phyloP scores from a whole-genome alignment of 1,140 invertebrate genomes.

The Spodoptera litura region DNA sequence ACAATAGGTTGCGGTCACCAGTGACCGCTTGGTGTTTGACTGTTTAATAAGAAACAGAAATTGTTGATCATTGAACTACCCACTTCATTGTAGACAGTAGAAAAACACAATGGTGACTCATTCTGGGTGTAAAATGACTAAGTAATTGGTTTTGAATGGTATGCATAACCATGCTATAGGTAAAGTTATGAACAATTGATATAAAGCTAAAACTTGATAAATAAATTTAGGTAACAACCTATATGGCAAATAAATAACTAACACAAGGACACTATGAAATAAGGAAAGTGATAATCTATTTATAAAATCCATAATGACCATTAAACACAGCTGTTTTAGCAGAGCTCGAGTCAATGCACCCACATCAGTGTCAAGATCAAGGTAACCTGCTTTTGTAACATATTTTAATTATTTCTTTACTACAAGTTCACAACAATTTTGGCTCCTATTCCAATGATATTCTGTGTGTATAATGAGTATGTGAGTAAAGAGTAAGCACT shows the following conservation, averaged over 20 bases:
- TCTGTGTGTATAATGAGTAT: too few species aligned
- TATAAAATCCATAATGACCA: too few species aligned
- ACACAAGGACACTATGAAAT: too few species aligned
- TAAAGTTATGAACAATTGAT: constrained; percentile 1
- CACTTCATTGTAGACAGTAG: constrained; percentile 18
- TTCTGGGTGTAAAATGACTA: constrained; percentile 25
- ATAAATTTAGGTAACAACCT: too few species aligned
- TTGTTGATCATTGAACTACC: constrained; percentile 9
- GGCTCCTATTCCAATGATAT: too few species aligned
- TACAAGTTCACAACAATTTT: background rate
- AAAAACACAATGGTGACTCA: constrained; percentile 35
- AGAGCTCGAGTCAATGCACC: constrained; percentile 22
- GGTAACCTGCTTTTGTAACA: constrained; percentile 24
- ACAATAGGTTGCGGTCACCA: too few species aligned
- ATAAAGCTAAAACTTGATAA: background rate
- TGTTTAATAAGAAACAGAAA: constrained; percentile 33
- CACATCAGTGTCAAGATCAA: constrained; percentile 47
- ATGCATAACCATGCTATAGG: constrained; percentile 12
- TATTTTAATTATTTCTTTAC: constrained; percentile 6
- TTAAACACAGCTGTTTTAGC: background rate
- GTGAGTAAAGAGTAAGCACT: too few species aligned
- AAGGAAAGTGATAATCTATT: too few species aligned
- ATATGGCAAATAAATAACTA: too few species aligned
- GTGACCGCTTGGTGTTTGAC: too few species aligned
- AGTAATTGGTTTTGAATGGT: constrained; percentile 28